phyloP scores from a whole-genome alignment of 2,797 vertebrate genomes.

The Bovichtus diacanthus region DNA sequence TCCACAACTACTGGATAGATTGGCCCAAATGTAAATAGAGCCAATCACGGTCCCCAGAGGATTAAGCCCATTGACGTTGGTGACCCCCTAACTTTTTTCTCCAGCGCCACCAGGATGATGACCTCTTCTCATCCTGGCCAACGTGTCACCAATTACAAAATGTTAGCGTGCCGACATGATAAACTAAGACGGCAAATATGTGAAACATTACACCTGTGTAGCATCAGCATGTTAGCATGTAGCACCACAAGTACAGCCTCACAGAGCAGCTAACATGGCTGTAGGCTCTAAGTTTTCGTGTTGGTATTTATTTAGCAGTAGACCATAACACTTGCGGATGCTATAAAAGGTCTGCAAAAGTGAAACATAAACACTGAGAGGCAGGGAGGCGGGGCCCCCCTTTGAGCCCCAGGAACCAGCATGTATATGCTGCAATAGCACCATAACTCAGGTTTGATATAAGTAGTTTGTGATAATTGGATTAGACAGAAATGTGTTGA shows the following conservation, averaged over 20 bases:
- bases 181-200: background rate
- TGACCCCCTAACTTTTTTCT: background rate
- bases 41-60: background rate
- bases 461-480: background rate
- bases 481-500: background rate
- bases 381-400: background rate
- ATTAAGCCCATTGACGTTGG: background rate
- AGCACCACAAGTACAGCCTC: background rate
- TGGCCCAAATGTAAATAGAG: background rate
- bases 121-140: no score
- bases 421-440: background rate
- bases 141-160: background rate
- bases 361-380: background rate
- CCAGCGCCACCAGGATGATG: background rate
- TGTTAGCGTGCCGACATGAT: background rate
- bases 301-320: background rate
- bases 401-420: background rate
- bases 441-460: background rate
- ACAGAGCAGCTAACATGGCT: background rate
- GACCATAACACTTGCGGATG: background rate
- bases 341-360: background rate
- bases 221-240: background rate
- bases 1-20: background rate
- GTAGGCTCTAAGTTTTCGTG: background rate
- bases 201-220: background rate